Base-by-base conservation (phyloP, 37 sponge, comb jelly and placozoan species). In the Chondrosia reniformis region DNA sequence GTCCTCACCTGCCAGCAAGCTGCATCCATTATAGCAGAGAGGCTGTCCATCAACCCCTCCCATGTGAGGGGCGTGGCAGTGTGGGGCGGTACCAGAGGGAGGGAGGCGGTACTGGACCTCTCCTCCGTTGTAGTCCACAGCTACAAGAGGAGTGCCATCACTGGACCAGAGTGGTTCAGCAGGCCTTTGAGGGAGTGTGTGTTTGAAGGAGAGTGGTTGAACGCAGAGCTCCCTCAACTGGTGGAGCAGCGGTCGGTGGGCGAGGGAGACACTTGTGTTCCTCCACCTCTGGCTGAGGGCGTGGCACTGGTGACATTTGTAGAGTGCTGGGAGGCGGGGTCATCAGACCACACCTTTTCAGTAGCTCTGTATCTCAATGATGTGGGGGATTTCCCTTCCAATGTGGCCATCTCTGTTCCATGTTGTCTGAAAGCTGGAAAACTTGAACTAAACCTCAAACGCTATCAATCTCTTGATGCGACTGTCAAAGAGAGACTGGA, bases 141-240 rank as follows among this genome's bases (percentile, higher is more conserved):
- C 1, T 79, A 61, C 34, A 55, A 41, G 3, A 87, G 94, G 24
- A 61, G 91, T 0, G n/a, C n/a, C n/a, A 84, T 93, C 1, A 54
- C 75, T 12, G 94, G 94, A 0, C 91, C 91, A 12, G 72, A 55
- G 34, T 57, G 52, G 58, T 93, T 81, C 55, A 63, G 63, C 38
- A 59, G 90, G 3, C 78, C 87, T 4, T 15, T 89, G 13, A 44
- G 34, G 9, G 63, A 81, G 33, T 88, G 87, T 52, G 22, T 88
- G 30, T 76, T 80, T 69, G 86, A 92, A 31, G 46, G 8, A 4
- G 73, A 85, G 0, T 92, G 93, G 93, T 34, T 90, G 9, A 32
- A 36, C 0, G 37, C 31, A 3, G 80, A 79, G 12, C 66, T 79
- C 67, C 49, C 8, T 32, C 21, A 33, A 22, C 21, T 74, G 19